These are phyloP conservation scores for Meiosimyza platycephala DNA, from an alignment of 2,888 invertebrate species.

Conservation along the genomic window DNA sequence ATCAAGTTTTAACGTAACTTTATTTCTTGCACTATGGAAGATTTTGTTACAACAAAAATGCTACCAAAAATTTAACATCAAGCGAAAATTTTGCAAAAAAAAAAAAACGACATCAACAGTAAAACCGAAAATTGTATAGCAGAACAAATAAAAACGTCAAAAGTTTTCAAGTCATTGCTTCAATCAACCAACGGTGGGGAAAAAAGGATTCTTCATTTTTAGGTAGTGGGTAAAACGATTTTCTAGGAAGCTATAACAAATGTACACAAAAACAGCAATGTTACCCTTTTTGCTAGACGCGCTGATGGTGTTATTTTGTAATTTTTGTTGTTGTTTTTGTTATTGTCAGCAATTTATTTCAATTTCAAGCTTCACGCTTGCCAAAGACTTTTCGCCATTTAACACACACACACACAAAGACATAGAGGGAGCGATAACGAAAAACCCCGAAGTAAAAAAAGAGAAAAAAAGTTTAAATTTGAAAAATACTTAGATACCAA, in stretches of 20 bases:
- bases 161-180: constrained; percentile 15
- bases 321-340: constrained; percentile 50
- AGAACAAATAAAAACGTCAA: background rate
- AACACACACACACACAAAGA: background rate
- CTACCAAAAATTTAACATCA: background rate
- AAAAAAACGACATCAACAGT: background rate
- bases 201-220: background rate
- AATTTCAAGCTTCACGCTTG: constrained; percentile 48
- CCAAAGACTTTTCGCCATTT: constrained; percentile 14
- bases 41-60: background rate
- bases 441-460: background rate
- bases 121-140: background rate
- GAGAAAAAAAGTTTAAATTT: background rate
- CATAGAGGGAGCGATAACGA: background rate
- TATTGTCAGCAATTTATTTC: constrained; percentile 59
- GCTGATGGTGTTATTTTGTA: constrained; percentile 2
- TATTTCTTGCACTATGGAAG: too few species aligned
- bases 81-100: background rate
- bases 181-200: background rate
- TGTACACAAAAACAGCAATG: background rate
- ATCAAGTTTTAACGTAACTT: background rate
- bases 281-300: background rate
- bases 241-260: too few species aligned
- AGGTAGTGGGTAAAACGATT: background rate
- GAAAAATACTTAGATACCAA: background rate